Evolutionary conservation across 1,140 invertebrate genomes (phyloP).

Genomic region (Euura saliciscinereae): DNA sequence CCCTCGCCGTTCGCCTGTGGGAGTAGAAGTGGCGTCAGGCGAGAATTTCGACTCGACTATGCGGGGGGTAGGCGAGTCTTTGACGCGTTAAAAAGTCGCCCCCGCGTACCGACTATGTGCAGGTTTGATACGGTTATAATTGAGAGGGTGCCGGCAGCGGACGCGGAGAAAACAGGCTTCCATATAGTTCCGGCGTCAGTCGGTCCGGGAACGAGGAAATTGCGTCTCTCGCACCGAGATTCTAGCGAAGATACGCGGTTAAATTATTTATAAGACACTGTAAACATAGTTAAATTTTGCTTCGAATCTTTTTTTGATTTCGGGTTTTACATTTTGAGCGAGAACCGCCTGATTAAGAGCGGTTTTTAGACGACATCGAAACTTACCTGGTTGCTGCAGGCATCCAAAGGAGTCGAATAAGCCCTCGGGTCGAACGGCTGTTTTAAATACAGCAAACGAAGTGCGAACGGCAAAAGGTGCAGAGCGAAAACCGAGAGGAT

Average conservation of each 20-base stretch:
- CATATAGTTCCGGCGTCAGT: too few relatives aligned
- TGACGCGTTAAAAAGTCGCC: constrained; percentile 1
- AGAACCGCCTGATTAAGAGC: neutral
- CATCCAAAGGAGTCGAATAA: too few relatives aligned
- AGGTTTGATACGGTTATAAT: constrained; percentile 4
- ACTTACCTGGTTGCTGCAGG: too few relatives aligned
- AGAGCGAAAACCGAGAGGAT: neutral
- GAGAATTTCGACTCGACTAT: too few relatives aligned
- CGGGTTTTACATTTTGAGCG: neutral
- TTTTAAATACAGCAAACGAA: neutral
- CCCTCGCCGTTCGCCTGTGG: neutral
- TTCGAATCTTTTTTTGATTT: neutral
- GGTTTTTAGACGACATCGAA: neutral
- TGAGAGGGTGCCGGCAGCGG: constrained; percentile 5
- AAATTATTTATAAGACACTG: neutral
- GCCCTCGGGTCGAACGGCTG: neutral
- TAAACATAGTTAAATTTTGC: neutral
- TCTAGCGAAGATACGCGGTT: neutral
- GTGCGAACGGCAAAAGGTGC: neutral
- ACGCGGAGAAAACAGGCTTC: neutral
- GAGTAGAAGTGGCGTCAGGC: too few relatives aligned
- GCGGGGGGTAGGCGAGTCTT: neutral
- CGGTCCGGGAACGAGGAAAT: neutral
- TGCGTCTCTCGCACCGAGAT: neutral
- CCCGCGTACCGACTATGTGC: neutral